Evolutionary conservation across 2,888 invertebrate genomes (phyloP), one percentile per base, ranked within the genome.

Genomic region (Bruchidius siliquastri): DNA sequence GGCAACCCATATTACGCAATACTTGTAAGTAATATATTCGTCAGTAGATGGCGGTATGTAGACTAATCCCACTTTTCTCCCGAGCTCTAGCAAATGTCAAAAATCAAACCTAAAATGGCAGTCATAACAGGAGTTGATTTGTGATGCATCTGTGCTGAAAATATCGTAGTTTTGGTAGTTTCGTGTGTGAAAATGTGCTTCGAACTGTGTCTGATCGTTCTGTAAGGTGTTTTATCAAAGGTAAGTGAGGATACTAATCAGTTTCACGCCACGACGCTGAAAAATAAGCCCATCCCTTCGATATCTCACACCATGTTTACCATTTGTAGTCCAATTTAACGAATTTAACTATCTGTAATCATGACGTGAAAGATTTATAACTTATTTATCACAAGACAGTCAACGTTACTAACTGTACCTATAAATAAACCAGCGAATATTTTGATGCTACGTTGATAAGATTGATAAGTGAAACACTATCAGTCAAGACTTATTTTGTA

Each of bases 61-160:
- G 68, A 66, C 73, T 30, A 69, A 67, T 71, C 68, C 68, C 10
- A 67, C 22, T 72, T 70, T 71, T 73, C 13, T 71, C 67, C 66
- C 26, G 49, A 72, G 72, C 71, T 72, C 32, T 26, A 70, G 72
- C 66, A 71, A 74, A 68, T 75, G 74, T 76, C 74, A 74, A 73
- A 76, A 71, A 69, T 74, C 73, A 74, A 73, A 75, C n/a, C 66
- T 75, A 77, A 77, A 74, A 77, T 77, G 77, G 77, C 74, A 75
- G 77, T 76, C 77, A 72, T 72, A 76, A 77, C 74, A 75, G 74
- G 75, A 76, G 75, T 76, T 67, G 32, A 75, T 75, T 74, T 74
- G 76, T 77, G 74, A 71, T 79, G 76, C 79, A 78, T 79, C 78
- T 80, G 80, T 79, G 77, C 70, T 72, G 72, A 76, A 75, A 73